A percentile compares a stretch with the other conserved stretches of the same genome.
Evolutionary conservation across 2,888 invertebrate species (phyloP).

Genomic region (Tiphia femorata): DNA sequence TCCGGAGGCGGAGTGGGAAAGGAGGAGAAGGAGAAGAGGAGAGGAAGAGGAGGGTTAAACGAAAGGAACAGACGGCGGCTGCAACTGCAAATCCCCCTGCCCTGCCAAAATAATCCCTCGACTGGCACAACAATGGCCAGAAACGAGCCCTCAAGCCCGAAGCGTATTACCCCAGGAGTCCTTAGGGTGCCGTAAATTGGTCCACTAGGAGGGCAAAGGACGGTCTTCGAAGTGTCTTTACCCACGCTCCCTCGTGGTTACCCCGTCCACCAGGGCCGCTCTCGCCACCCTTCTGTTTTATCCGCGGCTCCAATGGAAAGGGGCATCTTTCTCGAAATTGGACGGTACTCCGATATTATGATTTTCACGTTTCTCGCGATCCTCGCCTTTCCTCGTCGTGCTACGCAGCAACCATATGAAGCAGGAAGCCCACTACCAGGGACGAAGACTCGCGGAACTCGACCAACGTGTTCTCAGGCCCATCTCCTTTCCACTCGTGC

Average conservation of each 20-base stretch:
- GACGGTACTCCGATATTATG: constrained; percentile 18
- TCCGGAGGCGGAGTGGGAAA: constrained; percentile 7
- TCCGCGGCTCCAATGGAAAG: constrained; percentile 30
- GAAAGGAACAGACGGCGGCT: constrained; percentile 27
- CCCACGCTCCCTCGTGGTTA: constrained; percentile 37
- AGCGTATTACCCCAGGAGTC: constrained; percentile 45
- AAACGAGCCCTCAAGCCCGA: constrained; percentile 55
- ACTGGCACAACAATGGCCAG: constrained; percentile 55
- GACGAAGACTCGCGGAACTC: too few species aligned
- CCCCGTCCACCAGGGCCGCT: too few species aligned
- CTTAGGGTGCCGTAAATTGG: constrained; percentile 63
- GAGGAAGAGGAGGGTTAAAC: constrained; percentile 8
- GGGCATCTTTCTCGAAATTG: constrained; percentile 30
- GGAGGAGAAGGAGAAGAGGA: constrained; percentile 1
- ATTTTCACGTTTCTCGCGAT: constrained; percentile 4
- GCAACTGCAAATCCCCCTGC: constrained; percentile 35
- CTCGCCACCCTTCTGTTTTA: constrained; percentile 40
- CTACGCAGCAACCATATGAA: neutral
- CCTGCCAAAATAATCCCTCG: constrained; percentile 51
- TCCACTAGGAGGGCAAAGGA: constrained; percentile 49
- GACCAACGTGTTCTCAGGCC: too few species aligned
- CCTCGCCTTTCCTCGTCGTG: neutral
- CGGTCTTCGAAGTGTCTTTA: constrained; percentile 24
- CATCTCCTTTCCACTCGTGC: too few species aligned
- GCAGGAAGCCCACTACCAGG: too few species aligned